Percentiles rank a stretch among this genome's conserved stretches.
Evolutionary conservation across 2,797 vertebrate species (phyloP).

Genomic region (Argyrosomus regius): DNA sequence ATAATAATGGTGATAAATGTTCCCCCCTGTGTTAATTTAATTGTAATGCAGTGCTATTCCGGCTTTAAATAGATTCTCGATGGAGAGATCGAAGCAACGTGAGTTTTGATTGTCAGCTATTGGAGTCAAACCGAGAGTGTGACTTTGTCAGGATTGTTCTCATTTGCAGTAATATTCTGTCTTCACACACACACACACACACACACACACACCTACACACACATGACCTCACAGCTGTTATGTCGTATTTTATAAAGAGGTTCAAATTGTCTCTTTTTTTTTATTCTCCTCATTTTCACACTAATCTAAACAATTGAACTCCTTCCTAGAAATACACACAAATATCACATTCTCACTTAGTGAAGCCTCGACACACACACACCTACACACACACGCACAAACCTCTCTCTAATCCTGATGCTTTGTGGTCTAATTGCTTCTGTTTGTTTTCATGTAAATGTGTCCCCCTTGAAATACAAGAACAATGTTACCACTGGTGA

Average conservation of each 20-base stretch:
- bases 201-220: not conserved
- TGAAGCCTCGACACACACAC: not conserved
- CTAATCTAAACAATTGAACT: slow-evolving; percentile 27
- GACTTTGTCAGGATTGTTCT: slow-evolving; percentile 43
- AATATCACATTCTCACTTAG: not conserved
- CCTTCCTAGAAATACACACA: slow-evolving; percentile 6
- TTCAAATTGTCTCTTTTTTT: slow-evolving; percentile 12
- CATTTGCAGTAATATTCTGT: slow-evolving; percentile 32
- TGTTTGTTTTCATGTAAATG: slow-evolving; percentile 65
- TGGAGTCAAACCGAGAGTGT: slow-evolving; percentile 15
- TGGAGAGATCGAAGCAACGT: slow-evolving; percentile 7
- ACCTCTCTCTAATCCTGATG: slow-evolving; percentile 1
- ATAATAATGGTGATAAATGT: no score
- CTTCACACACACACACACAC: not conserved
- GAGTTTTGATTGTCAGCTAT: slow-evolving; percentile 20
- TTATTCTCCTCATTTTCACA: slow-evolving; percentile 24
- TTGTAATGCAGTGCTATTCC: not conserved
- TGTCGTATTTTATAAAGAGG: slow-evolving; percentile 11
- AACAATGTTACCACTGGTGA: slow-evolving; percentile 58
- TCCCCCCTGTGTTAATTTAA: not conserved
- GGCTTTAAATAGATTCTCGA: slow-evolving; percentile 29
- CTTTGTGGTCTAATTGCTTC: slow-evolving; percentile 67
- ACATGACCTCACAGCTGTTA: slow-evolving; percentile 6
- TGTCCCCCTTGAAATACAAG: slow-evolving; percentile 51
- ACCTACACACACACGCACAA: not conserved